Evolutionary conservation across 2,113 vertebrate genomes (phyloP), one percentile per base, ranked within the genome.

Genomic region (Cyanistes caeruleus): DNA sequence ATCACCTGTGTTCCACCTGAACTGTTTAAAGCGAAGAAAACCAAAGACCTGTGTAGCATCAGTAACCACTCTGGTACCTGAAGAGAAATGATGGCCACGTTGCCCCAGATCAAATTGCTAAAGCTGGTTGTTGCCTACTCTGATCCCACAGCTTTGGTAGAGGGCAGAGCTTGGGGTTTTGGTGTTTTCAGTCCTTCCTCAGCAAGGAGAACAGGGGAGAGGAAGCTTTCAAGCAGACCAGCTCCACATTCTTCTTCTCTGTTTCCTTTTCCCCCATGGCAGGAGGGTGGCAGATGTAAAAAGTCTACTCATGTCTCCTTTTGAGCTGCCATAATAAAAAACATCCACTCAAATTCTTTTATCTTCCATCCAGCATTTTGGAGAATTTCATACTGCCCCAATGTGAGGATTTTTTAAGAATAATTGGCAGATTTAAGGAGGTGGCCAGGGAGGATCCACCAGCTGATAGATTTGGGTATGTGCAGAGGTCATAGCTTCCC

Each of bases 61-160:
- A 24, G 23, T 53, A 53, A 58, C 10, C 0, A 0, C 14, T 19
- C 2, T 0, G 3, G 15, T 10, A 64, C 14, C 41, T 53, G 27
- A 30, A 74, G 62, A 79, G 43, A 51, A 53, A 46, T 2, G 9
- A 69, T 39, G 58, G 35, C 39, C 68, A 60, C 13, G 10, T 2
- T 22, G 16, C 25, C 51, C 73, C 69, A 24, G 24, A 70, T 19
- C 4, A 28, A 52, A 15, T 12, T 60, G 27, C 14, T 80, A 30
- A 56, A 44, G 35, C 23, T 73, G 39, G 3, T 25, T 46, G 10
- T 27, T 65, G 28, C 46, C 35, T 9, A 13, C 5, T 46, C 16
- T n/a, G n/a, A 67, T 5, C 28, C n/a, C 15, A 37, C 1, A 6
- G 19, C 9, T 51, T 8, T 12, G 19, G 44, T 14, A 14, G 46